Base-by-base conservation (phyloP, 23 tunicate species). In the Diplosoma virens region DNA sequence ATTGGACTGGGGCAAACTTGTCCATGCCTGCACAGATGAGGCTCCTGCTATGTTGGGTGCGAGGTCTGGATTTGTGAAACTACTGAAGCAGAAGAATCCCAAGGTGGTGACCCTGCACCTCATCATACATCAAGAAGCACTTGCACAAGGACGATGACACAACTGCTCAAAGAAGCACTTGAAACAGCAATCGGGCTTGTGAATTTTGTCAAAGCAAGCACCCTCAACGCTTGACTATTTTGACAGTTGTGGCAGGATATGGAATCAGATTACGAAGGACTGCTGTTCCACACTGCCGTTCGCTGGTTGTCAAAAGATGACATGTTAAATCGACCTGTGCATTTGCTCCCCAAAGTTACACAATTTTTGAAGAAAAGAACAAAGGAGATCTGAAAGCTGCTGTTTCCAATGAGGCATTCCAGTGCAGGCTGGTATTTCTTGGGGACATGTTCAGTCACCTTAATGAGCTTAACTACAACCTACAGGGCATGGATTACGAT, bases 331-430 rank as follows among this genome's bases (percentile, higher is more conserved):
- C 24, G 25, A 25, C 63, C 20, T 56, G 63, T 11, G 63, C 63
- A 56, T 56, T 56, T 56, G 63, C 63, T 56, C 24, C 63, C 63
- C 63, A 25, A 56, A 56, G 25, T 56, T 56, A 56, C 63, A 56
- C 63, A 56, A 56, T 56, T 56, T 56, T 56, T n/a, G n/a, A n/a
- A n/a, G n/a, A n/a, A n/a, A n/a, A n/a, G n/a, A n/a, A n/a, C n/a
- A n/a, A n/a, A n/a, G 63, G 25, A 56, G 63, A 56, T 56, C 63
- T 56, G 25, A 56, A 11, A 56, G 63, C 63, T 56, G 63, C 63
- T 56, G 63, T 56, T 56, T 56, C 63, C 63, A n/a, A n/a, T 41
- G 50, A 41, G 50, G 63, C 63, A 56, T 56, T 56, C 63, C 63
- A 56, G 63, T 56, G 63, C 63, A 56, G n/a, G 63, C 63, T 56